These are phyloP conservation scores for Zaprionus kolodkinae DNA, from an alignment of 1,140 invertebrate species.

Conservation along the genomic window DNA sequence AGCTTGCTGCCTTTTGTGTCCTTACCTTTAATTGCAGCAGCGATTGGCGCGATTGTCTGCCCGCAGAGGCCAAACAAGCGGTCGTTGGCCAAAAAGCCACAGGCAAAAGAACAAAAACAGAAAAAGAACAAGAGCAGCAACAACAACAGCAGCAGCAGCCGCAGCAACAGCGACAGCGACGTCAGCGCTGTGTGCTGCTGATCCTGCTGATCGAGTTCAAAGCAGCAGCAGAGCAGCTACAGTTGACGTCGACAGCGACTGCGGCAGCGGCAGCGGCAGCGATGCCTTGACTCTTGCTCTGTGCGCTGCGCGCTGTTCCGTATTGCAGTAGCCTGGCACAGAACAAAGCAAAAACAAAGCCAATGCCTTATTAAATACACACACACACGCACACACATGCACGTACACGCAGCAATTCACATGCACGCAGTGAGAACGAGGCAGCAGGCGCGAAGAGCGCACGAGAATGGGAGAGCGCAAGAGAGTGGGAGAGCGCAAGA, in stretches of 20 bases:
- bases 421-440: slow-evolving; percentile 29
- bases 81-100: slow-evolving; percentile 48
- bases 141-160: slow-evolving; percentile 2
- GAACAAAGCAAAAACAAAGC: slow-evolving; percentile 28
- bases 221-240: slow-evolving; percentile 34
- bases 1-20: slow-evolving; percentile 24
- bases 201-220: slow-evolving; percentile 38
- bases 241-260: slow-evolving; percentile 37
- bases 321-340: slow-evolving; percentile 54
- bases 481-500: slow-evolving; percentile 4
- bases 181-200: slow-evolving; percentile 15
- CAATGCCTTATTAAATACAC: slow-evolving; percentile 13
- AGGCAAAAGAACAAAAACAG: neutral
- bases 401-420: neutral
- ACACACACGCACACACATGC: slow-evolving; percentile 9
- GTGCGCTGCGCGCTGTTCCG: slow-evolving; percentile 47
- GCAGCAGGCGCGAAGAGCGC: neutral
- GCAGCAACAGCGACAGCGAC: neutral
- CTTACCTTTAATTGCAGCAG: slow-evolving; percentile 46
- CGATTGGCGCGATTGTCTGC: slow-evolving; percentile 23
- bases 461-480: slow-evolving; percentile 7
- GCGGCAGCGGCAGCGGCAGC: slow-evolving; percentile 26
- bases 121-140: neutral
- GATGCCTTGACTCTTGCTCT: slow-evolving; percentile 65
- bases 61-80: slow-evolving; percentile 5